These are phyloP conservation scores for Acanthosepion pharaonis DNA, from an alignment of 2,888 invertebrate genomes.

Conservation along the genomic window DNA sequence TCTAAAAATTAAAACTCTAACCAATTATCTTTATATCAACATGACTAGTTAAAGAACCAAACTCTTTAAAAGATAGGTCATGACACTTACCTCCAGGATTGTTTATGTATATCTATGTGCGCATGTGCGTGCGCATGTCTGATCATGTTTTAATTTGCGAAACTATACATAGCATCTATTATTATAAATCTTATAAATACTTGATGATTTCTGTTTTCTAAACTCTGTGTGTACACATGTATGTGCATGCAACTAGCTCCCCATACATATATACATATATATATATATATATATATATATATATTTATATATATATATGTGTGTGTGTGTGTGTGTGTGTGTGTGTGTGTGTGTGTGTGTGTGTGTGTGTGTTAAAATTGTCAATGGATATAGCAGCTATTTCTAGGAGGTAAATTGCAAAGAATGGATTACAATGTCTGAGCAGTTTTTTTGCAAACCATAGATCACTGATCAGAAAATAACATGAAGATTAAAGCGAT, in stretches of 20 bases:
- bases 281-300: too few relatives aligned
- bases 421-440: too few relatives aligned
- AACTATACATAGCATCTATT: slow-evolving; percentile 20
- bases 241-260: not conserved
- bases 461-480: too few relatives aligned
- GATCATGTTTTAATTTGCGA: not conserved
- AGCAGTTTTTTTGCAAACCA: too few relatives aligned
- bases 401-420: too few relatives aligned
- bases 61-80: not conserved
- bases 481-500: too few relatives aligned
- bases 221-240: not conserved
- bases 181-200: slow-evolving; percentile 20
- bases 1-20: too few relatives aligned
- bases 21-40: too few relatives aligned
- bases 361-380: not conserved
- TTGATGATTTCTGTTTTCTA: not conserved
- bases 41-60: too few relatives aligned
- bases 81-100: slow-evolving; percentile 18
- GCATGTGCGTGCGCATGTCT: not conserved
- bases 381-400: too few relatives aligned
- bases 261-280: not conserved
- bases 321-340: too few relatives aligned
- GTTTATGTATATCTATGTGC: slow-evolving; percentile 6
- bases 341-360: not conserved
- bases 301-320: too few relatives aligned